Base-by-base conservation (phyloP, 2,113 vertebrate species). In the Catagonus wagneri region DNA sequence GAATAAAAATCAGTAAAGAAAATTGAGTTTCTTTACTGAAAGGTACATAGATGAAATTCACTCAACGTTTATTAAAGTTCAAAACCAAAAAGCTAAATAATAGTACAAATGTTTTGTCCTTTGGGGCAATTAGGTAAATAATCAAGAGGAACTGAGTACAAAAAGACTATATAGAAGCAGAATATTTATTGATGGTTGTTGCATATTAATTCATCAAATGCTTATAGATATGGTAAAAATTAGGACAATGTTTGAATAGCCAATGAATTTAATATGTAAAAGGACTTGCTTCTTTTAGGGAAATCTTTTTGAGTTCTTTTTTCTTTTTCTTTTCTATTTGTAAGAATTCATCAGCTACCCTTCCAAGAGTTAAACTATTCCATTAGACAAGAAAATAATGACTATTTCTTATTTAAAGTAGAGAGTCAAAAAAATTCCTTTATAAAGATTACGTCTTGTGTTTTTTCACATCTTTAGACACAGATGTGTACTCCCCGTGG, bases 11-110 rank as follows among this genome's bases (percentile, higher is more conserved):
- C 19, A 76, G 8, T 54, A 75, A 61, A 83, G 16, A 86, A 75
- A 87, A 81, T 50, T 27, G 39, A 81, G 15, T 19, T 75, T 68
- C 20, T 92, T 96, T 72, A 81, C 44, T 92, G 63, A 95, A 96
- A 89, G 1, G 4, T 50, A n/a, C 6, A 71, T 52, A 6, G 39
- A 66, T 68, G 50, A 92, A 93, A 66, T 15, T 79, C 52, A 86
- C 68, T 54, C 75, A 84, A 69, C 91, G 36, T 11, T 27, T 83
- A 23, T 4, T 75, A 25, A 71, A 90, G 69, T 19, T 63, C 44
- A 52, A 93, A 88, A 74, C 22, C 16, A 75, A 71, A 75, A 94
- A 23, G 6, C 44, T 44, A 6, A 92, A 90, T 66, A 85, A 65
- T 66, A 60, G 0, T 58, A 60, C 60, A 60, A 60, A 56, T 25